Percentiles rank a stretch among this genome's conserved stretches.
Evolutionary conservation across 2,888 invertebrate species (phyloP).

Genomic region (Pollenia labialis): DNA sequence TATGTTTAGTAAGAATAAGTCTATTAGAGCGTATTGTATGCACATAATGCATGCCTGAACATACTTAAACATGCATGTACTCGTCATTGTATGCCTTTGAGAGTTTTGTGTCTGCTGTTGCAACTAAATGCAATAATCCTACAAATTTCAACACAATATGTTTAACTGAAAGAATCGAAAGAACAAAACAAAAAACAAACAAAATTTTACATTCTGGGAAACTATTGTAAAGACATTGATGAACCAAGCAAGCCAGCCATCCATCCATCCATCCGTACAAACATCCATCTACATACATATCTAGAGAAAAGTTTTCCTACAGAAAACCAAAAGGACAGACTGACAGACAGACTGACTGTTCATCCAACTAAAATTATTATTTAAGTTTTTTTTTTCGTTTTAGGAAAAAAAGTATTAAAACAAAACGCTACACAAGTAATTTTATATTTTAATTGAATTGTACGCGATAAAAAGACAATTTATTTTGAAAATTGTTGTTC

Average conservation of each 20-base stretch:
- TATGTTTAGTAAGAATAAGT: neutral
- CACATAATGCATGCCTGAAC: slow-evolving; percentile 49
- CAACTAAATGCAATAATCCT: slow-evolving; percentile 58
- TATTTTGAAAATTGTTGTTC: slow-evolving; percentile 62
- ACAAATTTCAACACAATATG: slow-evolving; percentile 60
- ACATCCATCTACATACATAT: slow-evolving; percentile 3
- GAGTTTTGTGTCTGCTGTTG: slow-evolving; percentile 26
- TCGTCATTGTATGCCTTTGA: slow-evolving; percentile 31
- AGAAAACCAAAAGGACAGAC: neutral
- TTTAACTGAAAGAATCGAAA: slow-evolving; percentile 6
- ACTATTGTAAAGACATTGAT: slow-evolving; percentile 63
- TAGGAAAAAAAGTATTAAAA: slow-evolving; percentile 12
- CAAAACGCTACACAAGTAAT: slow-evolving; percentile 49
- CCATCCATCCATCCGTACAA: slow-evolving; percentile 44
- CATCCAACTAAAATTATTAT: slow-evolving; percentile 13
- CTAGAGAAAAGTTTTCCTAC: neutral
- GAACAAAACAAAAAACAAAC: neutral
- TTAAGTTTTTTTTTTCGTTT: neutral
- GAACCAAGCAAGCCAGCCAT: slow-evolving; percentile 37
- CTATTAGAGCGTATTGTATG: slow-evolving; percentile 57
- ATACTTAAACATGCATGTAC: slow-evolving; percentile 37
- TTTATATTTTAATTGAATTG: slow-evolving; percentile 75
- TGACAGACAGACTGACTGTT: neutral
- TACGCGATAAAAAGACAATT: slow-evolving; percentile 73
- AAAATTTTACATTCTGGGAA: slow-evolving; percentile 58